A percentile compares a stretch with the other conserved stretches of the same genome.
Conservation (phyloP, 2,113 vertebrate species). For the Tautogolabrus adspersus region DNA sequence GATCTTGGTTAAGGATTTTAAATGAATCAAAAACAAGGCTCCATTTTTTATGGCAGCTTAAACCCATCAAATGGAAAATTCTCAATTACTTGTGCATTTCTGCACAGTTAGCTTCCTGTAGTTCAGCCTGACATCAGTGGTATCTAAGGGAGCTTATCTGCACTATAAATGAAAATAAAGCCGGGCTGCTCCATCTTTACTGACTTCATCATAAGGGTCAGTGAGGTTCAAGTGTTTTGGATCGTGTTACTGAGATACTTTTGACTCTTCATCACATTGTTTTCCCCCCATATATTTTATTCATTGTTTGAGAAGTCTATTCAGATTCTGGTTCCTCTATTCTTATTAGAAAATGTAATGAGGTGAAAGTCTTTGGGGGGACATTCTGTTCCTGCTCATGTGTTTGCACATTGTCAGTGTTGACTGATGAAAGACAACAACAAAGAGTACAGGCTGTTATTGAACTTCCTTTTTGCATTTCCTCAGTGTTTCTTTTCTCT, state of each 20-base stretch:
- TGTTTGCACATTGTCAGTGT: constrained; percentile 41
- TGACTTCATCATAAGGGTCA: neutral
- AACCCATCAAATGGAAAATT: neutral
- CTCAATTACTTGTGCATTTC: neutral
- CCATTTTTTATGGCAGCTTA: too few relatives aligned
- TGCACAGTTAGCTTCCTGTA: neutral
- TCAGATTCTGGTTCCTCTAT: neutral
- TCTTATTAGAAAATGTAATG: constrained; percentile 12
- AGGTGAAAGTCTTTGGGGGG: constrained; percentile 23
- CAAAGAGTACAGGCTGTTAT: neutral
- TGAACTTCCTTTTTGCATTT: neutral
- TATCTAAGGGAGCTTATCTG: neutral
- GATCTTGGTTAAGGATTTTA: too few relatives aligned
- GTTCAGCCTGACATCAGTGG: neutral
- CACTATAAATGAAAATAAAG: too few relatives aligned
- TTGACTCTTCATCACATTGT: too few relatives aligned
- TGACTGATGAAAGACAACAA: constrained; percentile 21
- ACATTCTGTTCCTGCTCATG: constrained; percentile 38
- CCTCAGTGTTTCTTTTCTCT: neutral
- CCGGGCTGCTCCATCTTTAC: neutral
- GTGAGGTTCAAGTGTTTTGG: neutral
- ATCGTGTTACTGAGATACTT: neutral
- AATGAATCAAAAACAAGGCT: too few relatives aligned
- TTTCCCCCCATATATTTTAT: neutral
- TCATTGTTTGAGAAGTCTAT: constrained; percentile 16